Base-by-base conservation (phyloP, 2,888 invertebrate species). In the Macrosiphum euphorbiae region DNA sequence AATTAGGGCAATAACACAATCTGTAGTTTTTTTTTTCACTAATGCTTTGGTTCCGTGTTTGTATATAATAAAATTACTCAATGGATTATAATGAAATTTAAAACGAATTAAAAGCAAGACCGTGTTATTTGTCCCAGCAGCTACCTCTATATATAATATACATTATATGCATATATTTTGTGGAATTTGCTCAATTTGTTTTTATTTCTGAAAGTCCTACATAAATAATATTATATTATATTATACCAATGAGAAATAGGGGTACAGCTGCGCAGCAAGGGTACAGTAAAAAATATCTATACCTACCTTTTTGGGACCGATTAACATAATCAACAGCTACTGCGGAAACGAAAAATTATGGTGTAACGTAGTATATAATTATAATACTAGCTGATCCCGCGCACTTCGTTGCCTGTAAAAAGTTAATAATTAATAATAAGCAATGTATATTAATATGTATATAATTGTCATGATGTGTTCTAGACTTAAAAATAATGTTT, bases 1-100 rank as follows among this genome's bases (percentile, higher is more conserved):
- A 88, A 92, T 92, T 88, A 78, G 78, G 78, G 35, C 61, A 52
- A 78, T 61, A 88, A 84, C 52, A 91, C 41, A 90, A 67, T 90
- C 61, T 67, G 28, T 47, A 24, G n/a, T 84, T 90, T 90, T 61
- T 89, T 35, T 89, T 61, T 47, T 67, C 89, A n/a, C 13, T 35
- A 67, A 67, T 67, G 67, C 16, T 67, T 78, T 50, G 35, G n/a
- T n/a, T 35, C 50, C 7, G 13, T 88, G 35, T 90, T 78, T 50
- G 7, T 50, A n/a, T 90, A 50, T 35, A n/a, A 50, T 61, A 61
- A 50, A 47, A 61, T 89, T 61, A 58, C 26, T 35, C 78, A 5
- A 78, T 44, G 50, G 90, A 90, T 89, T 90, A 90, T 24, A 13
- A 78, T 50, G 67, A 90, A 61, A 67, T 61, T 47, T 50, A 50